Conservation (phyloP, 2,797 vertebrate species). For the Enteromius argenteus region DNA sequence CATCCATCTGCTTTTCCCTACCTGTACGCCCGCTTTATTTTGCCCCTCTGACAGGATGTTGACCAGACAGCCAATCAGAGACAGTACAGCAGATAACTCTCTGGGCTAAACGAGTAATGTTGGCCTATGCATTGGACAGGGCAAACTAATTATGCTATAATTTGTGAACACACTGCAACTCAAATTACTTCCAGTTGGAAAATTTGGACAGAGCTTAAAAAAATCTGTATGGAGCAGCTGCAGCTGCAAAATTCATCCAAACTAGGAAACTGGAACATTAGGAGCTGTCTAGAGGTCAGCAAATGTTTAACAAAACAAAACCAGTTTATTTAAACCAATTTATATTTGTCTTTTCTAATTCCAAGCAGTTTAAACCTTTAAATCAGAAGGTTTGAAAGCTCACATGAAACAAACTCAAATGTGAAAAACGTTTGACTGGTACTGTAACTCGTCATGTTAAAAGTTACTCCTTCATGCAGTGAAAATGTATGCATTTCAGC, state of each 20-base stretch:
- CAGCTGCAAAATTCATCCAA: background rate
- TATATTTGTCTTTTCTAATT: background rate
- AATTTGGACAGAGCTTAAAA: background rate
- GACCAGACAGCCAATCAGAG: constrained; percentile 46
- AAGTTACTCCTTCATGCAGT: background rate
- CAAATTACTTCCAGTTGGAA: background rate
- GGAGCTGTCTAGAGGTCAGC: background rate
- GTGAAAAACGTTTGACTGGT: background rate
- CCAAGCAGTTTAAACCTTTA: background rate
- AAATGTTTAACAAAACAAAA: background rate
- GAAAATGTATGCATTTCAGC: background rate
- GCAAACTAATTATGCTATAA: background rate
- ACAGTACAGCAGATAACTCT: constrained; percentile 17
- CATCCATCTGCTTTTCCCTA: constrained; percentile 22
- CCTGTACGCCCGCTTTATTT: constrained; percentile 6
- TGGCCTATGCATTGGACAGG: background rate
- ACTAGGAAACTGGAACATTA: background rate
- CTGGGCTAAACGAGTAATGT: background rate
- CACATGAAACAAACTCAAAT: background rate
- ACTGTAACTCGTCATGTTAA: background rate
- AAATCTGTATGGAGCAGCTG: background rate
- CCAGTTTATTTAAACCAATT: background rate
- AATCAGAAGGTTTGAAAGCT: background rate
- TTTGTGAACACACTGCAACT: background rate
- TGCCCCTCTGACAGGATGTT: constrained; percentile 43